Conservation (phyloP, 2,797 vertebrate genomes). For the Sparus aurata region DNA sequence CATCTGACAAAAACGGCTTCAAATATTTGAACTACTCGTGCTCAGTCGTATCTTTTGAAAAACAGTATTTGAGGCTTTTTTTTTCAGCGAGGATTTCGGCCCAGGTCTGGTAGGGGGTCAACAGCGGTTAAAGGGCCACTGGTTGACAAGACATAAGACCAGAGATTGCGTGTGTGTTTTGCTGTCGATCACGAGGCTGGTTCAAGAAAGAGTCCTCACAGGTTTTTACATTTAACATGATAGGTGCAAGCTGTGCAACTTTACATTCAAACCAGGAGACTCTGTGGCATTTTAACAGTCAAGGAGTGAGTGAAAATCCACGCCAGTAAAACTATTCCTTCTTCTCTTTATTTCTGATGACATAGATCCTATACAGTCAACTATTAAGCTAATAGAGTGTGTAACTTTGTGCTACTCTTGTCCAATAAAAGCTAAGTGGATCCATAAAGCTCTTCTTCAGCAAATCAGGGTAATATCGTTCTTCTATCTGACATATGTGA, state of each 20-base stretch:
- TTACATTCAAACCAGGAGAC: conserved; percentile 98
- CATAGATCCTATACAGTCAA: conserved; percentile 79
- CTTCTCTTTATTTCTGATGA: conserved; percentile 88
- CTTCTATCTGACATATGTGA: conserved; percentile 81
- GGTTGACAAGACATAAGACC: conserved; percentile 53
- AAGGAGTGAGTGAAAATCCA: conserved; percentile 96
- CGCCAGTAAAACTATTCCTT: conserved; percentile 94
- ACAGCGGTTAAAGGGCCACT: conserved; percentile 65
- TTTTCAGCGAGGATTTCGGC: conserved; percentile 63
- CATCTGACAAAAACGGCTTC: conserved; percentile 59
- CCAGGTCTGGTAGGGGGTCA: conserved; percentile 66
- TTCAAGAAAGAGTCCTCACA: conserved; percentile 76
- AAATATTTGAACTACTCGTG: conserved; percentile 34
- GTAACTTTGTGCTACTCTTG: conserved; percentile 84
- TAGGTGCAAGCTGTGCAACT: conserved; percentile 98
- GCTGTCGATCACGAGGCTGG: conserved; percentile 72
- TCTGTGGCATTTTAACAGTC: conserved; percentile 99
- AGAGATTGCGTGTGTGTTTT: conserved; percentile 60
- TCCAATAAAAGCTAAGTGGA: conserved; percentile 82
- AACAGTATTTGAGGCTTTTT: conserved; percentile 51
- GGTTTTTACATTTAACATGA: conserved; percentile 86
- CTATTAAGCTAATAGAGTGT: conserved; percentile 84
- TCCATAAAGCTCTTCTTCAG: conserved; percentile 84
- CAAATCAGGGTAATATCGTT: conserved; percentile 84
- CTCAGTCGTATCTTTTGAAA: conserved; percentile 18